A percentile compares a stretch with the other conserved stretches of the same genome.
Conservation (phyloP, 2,113 vertebrate genomes). For the Nicator chloris region DNA sequence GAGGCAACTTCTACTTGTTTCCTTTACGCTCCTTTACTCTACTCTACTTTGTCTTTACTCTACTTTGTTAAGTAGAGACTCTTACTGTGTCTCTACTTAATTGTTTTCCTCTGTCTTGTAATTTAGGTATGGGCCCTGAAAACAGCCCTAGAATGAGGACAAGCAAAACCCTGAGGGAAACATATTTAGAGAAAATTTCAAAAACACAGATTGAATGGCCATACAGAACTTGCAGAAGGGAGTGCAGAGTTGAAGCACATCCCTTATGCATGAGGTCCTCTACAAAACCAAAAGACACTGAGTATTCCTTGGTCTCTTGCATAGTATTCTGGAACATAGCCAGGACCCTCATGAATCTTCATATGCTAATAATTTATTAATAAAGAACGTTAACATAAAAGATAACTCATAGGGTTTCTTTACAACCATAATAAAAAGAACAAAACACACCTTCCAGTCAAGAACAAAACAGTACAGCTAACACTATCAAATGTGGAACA, state of each 20-base stretch:
- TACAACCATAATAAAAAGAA: neutral
- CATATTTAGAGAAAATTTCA: neutral
- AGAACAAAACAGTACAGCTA: neutral
- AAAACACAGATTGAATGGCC: neutral
- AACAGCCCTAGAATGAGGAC: neutral
- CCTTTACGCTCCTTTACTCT: neutral
- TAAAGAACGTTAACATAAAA: neutral
- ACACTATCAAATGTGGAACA: neutral
- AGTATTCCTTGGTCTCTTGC: neutral
- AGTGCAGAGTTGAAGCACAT: neutral
- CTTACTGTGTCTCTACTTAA: neutral
- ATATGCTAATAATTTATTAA: neutral
- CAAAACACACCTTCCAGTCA: neutral
- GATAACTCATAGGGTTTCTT: neutral
- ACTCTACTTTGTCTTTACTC: no score
- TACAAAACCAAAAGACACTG: neutral
- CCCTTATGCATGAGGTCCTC: neutral
- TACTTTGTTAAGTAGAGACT: no score
- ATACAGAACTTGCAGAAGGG: neutral
- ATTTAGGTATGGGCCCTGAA: neutral
- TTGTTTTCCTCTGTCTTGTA: neutral
- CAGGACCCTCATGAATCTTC: neutral
- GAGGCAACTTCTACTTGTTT: neutral
- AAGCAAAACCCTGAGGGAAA: neutral
- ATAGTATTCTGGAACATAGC: neutral